Evolutionary conservation across 1,140 invertebrate genomes (phyloP), one percentile per base, ranked within the genome.

Genomic region (Piezodorus guildinii): DNA sequence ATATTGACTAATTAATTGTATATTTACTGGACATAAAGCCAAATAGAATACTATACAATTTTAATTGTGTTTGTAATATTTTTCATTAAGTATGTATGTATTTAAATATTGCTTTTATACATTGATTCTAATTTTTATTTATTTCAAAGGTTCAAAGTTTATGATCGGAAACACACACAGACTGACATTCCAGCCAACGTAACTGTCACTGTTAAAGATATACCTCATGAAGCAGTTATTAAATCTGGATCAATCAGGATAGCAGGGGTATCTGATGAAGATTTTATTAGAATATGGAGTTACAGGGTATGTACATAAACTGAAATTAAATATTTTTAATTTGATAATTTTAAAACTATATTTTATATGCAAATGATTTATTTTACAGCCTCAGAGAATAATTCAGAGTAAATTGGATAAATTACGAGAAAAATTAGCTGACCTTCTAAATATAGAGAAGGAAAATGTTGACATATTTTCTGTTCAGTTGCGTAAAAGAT

Each of bases 391-490:
- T 0, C 85, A 92, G 71, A 85, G 84, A 69, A 77, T 92, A 51
- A 84, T 88, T 8, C 81, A 88, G 70, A 95, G 91, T 71, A 95
- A 91, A 76, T 79, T 88, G 60, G 91, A 96, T 72, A 82, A 87
- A 61, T 93, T 98, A 68, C 81, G 86, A 69, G 88, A 92, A 66
- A 91, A 93, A 76, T 76, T 94, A 60, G 86, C 87, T 0, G 87
- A 91, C 71, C 78, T 97, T 43, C 74, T 95, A 16, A 88, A 85
- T 58, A 90, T 87, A 0, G 85, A 90, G 60, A 77, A 83, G 52
- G 88, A 94, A 65, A 96, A 96, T 74, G 90, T 98, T 9, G 94
- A 97, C 70, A 86, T 98, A 30, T 96, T 98, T 71, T 96, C 92
- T 76, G 91, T 98, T 3, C 91, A 94, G 69, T 74, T 91, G 17